Conservation (phyloP, 2,113 vertebrate species). For the Lonchura striata region DNA sequence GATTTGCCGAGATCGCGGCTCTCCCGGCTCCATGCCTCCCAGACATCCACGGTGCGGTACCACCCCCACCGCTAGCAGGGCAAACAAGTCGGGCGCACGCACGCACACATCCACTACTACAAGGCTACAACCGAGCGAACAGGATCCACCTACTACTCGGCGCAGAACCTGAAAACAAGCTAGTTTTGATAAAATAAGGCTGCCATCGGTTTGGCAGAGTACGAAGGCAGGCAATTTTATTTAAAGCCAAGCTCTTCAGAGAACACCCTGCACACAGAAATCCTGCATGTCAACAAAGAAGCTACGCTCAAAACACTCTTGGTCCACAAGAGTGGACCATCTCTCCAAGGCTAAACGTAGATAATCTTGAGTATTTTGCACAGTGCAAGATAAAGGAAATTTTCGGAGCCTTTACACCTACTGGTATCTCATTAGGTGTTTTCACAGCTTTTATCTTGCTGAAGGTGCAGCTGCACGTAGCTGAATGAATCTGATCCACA, state of each 20-base stretch:
- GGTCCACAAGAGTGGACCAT: not conserved
- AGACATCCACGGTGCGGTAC: not conserved
- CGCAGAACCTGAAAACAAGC: not conserved
- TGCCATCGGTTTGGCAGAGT: not conserved
- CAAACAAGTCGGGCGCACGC: not conserved
- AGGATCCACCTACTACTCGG: slow-evolving; percentile 8
- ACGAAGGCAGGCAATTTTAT: not conserved
- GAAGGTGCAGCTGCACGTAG: not conserved
- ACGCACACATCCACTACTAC: slow-evolving; percentile 5
- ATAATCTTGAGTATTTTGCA: not conserved
- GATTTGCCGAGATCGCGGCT: not conserved
- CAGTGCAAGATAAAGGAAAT: not conserved
- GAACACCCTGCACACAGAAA: not conserved
- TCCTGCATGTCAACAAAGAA: not conserved
- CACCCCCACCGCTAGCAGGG: not conserved
- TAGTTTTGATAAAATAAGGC: not conserved
- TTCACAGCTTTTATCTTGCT: not conserved
- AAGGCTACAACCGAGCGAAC: not conserved
- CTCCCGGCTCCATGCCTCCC: not conserved
- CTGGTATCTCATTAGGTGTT: not conserved
- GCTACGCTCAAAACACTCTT: not conserved
- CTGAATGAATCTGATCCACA: not conserved
- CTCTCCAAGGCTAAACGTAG: not conserved
- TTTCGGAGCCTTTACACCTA: not conserved
- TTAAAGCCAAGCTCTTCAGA: not conserved